Evolutionary conservation across 37 sponge, comb jelly and placozoan genomes (phyloP).

Genomic region (Beroe forskalii): DNA sequence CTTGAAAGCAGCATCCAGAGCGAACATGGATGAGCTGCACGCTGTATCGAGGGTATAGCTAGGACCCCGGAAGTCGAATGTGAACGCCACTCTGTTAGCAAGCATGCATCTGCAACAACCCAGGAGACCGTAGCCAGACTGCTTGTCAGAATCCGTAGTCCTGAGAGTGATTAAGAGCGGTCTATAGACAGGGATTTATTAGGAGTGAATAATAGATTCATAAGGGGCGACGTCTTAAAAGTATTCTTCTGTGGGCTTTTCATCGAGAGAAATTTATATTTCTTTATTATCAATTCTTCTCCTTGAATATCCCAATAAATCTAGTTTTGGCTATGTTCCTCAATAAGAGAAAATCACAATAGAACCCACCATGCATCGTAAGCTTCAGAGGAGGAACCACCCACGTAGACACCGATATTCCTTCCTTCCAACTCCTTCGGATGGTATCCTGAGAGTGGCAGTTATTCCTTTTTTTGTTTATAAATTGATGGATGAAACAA

Average conservation of each 20-base stretch:
- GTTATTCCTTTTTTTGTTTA: no score
- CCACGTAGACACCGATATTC: conserved; percentile 68
- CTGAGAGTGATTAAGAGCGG: no score
- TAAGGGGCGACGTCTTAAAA: no score
- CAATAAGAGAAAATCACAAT: no score
- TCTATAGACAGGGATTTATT: no score
- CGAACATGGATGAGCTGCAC: conserved; percentile 67
- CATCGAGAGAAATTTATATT: no score
- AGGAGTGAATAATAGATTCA: no score
- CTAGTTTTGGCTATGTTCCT: no score
- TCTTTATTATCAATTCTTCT: no score
- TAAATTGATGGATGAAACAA: no score
- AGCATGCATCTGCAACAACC: conserved; percentile 65
- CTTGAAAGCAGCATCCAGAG: conserved; percentile 57
- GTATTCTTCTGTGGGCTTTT: no score
- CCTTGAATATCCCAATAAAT: no score
- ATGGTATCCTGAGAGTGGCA: conserved; percentile 63
- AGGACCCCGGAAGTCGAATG: conserved; percentile 68
- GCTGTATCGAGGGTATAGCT: conserved; percentile 66
- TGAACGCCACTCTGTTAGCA: conserved; percentile 65
- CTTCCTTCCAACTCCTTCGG: conserved; percentile 62
- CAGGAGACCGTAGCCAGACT: conserved; percentile 50
- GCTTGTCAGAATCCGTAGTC: not conserved
- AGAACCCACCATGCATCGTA: conserved; percentile 56
- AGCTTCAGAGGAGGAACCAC: conserved; percentile 59